A percentile compares a stretch with the other conserved stretches of the same genome.
Evolutionary conservation across 2,113 vertebrate species (phyloP).

Genomic region (Amazona guildingii): DNA sequence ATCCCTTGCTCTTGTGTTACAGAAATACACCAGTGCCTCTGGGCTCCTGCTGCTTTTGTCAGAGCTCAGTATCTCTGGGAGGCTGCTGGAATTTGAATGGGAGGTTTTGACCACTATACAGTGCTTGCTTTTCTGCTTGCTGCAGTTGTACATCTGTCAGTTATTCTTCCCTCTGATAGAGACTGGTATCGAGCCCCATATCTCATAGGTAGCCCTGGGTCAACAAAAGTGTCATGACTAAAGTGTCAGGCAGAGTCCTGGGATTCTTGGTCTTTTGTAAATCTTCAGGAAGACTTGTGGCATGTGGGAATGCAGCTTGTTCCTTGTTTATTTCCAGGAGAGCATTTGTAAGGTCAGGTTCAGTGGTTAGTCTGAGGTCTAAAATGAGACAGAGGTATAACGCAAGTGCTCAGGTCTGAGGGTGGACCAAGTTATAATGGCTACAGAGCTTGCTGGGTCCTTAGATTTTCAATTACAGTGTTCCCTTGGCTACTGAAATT

Average conservation of each 20-base stretch:
- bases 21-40: neutral
- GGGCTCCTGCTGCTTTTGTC: neutral
- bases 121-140: neutral
- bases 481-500: neutral
- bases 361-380: neutral
- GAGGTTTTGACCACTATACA: neutral
- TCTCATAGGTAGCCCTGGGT: neutral
- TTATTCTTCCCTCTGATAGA: neutral
- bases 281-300: neutral
- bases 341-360: neutral
- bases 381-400: neutral
- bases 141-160: neutral
- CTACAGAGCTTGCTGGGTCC: neutral
- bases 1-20: neutral
- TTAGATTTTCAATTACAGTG: neutral
- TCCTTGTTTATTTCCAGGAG: neutral
- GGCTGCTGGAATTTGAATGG: neutral
- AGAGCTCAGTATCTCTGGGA: neutral
- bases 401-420: neutral
- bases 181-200: neutral
- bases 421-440: neutral
- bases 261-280: neutral
- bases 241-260: neutral
- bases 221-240: neutral
- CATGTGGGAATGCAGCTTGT: neutral